phyloP scores from a whole-genome alignment of 2,113 vertebrate species.

The Eudyptes chrysolophus region DNA sequence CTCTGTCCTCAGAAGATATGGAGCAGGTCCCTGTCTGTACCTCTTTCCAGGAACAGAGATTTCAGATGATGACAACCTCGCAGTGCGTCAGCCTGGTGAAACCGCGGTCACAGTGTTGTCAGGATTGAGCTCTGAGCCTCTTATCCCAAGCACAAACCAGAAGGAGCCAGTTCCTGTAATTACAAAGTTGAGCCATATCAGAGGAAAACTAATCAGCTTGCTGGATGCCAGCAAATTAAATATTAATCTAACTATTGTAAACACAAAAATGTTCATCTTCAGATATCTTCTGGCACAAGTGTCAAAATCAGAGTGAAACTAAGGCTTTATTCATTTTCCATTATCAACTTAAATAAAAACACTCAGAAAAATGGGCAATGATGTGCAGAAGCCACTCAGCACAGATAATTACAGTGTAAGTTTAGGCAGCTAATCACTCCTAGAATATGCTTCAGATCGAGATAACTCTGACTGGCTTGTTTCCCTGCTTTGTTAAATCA shows the following conservation, averaged over 20 bases:
- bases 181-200: constrained; percentile 8
- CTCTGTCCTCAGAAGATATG: not conserved
- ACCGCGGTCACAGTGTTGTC: not conserved
- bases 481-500: constrained; percentile 43
- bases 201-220: constrained; percentile 43
- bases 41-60: not conserved
- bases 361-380: constrained; percentile 50
- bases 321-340: constrained; percentile 43
- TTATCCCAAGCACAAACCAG: not conserved
- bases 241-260: constrained; percentile 37
- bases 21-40: not conserved
- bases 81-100: not conserved
- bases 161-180: constrained; percentile 10
- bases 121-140: not conserved
- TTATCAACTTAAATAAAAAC: constrained; percentile 62
- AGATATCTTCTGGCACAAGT: constrained; percentile 40
- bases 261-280: constrained; percentile 47
- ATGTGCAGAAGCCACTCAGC: constrained; percentile 50
- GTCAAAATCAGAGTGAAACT: constrained; percentile 43
- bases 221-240: constrained; percentile 53
- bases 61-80: not conserved
- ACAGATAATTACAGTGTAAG: constrained; percentile 46
- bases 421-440: constrained; percentile 58
- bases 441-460: constrained; percentile 25
- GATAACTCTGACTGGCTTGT: constrained; percentile 30